Evolutionary conservation across 2,888 invertebrate species (phyloP).

Genomic region (Metallyticus violacea): DNA sequence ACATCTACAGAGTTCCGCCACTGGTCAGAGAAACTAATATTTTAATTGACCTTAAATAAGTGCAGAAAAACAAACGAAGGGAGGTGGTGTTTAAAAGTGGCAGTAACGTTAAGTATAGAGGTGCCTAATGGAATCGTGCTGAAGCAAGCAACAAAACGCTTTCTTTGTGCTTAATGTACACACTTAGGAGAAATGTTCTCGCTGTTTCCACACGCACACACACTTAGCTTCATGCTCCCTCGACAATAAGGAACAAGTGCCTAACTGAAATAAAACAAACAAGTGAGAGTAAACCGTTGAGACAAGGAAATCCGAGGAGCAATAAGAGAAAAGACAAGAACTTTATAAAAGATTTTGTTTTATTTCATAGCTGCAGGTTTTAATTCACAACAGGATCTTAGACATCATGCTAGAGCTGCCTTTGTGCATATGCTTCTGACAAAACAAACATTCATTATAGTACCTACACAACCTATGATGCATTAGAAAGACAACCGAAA

Average conservation of each 20-base stretch:
- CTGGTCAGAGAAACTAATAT: conserved; percentile 17
- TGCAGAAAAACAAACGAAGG: neutral
- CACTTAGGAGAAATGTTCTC: neutral
- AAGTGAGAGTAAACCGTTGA: too few species aligned
- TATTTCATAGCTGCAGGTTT: neutral
- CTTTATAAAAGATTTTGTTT: too few species aligned
- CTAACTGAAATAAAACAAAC: neutral
- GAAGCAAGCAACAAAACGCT: conserved; percentile 1
- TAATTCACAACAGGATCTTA: too few species aligned
- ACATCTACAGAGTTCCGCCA: neutral
- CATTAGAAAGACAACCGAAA: too few species aligned
- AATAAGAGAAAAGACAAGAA: neutral
- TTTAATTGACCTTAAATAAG: conserved; percentile 17
- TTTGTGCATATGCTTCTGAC: too few species aligned
- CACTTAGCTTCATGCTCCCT: neutral
- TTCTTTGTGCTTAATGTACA: neutral
- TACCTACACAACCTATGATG: too few species aligned
- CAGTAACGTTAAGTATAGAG: neutral
- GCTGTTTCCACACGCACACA: neutral
- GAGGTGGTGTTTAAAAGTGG: neutral
- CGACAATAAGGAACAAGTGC: neutral
- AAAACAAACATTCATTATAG: too few species aligned
- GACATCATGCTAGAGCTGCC: too few species aligned
- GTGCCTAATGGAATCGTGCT: conserved; percentile 22
- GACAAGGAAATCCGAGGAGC: neutral